Conservation (phyloP, 2,888 invertebrate species). For the Drosophila hamatofila region DNA sequence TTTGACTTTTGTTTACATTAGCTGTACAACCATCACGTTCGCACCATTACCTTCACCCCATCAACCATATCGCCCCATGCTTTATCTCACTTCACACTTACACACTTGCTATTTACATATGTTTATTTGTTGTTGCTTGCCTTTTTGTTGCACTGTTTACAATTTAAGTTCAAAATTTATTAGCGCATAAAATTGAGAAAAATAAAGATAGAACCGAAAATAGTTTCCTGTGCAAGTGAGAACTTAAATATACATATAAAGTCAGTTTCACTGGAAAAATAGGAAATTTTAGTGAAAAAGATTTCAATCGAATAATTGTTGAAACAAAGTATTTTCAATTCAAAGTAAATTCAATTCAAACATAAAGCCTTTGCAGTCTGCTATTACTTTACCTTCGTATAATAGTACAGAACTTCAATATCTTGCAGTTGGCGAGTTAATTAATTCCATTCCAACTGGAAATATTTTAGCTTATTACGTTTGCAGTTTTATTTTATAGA, state of each 20-base stretch:
- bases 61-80: constrained; percentile 35
- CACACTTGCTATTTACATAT: constrained; percentile 40
- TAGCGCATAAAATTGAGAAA: constrained; percentile 25
- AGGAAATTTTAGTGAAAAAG: not conserved
- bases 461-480: not conserved
- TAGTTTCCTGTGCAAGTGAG: constrained; percentile 30
- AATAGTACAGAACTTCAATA: too few species aligned
- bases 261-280: constrained; percentile 2
- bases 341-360: too few species aligned
- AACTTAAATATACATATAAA: not conserved
- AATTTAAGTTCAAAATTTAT: constrained; percentile 38
- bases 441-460: not conserved
- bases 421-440: not conserved
- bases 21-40: constrained; percentile 17
- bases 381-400: too few species aligned
- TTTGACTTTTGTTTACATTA: constrained; percentile 48
- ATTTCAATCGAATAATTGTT: not conserved
- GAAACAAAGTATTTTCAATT: too few species aligned
- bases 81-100: constrained; percentile 65
- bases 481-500: not conserved
- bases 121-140: constrained; percentile 36
- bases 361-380: too few species aligned
- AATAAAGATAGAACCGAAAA: constrained; percentile 11
- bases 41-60: constrained; percentile 28
- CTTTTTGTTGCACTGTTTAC: constrained; percentile 45